A percentile compares a stretch with the other conserved stretches of the same genome.
phyloP scores from a whole-genome alignment of 64 coral and sea anemone species.

The Actinia equina region DNA sequence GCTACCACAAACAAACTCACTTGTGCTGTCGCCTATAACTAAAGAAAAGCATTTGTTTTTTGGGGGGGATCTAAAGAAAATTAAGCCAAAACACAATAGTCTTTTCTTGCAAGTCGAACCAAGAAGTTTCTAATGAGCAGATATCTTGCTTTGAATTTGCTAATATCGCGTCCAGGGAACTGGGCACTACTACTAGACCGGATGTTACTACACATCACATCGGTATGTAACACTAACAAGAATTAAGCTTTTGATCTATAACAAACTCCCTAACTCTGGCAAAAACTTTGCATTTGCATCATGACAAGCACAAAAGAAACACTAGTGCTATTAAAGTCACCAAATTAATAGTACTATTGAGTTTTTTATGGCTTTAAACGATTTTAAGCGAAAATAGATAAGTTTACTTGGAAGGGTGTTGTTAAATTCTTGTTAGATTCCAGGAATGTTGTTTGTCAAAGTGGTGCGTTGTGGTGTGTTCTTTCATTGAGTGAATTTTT shows the following conservation, averaged over 20 bases:
- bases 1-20: slow-evolving; percentile 6
- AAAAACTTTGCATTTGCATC: neutral
- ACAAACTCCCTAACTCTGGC: neutral
- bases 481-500: neutral
- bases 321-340: neutral
- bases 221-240: neutral
- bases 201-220: slow-evolving; percentile 24
- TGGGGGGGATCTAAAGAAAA: neutral
- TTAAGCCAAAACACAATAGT: neutral
- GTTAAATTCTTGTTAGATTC: neutral
- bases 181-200: slow-evolving; percentile 8
- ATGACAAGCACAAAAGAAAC: neutral
- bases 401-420: neutral
- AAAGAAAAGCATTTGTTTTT: neutral
- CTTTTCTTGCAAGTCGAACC: slow-evolving; percentile 1
- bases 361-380: neutral
- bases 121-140: slow-evolving; percentile 11
- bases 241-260: neutral
- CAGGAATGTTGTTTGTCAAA: slow-evolving; percentile 15
- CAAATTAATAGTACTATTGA: neutral
- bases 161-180: neutral
- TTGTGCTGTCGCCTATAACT: neutral
- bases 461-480: slow-evolving; percentile 8
- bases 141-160: slow-evolving; percentile 19
- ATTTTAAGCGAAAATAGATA: neutral